Evolutionary conservation across 2,888 invertebrate species (phyloP).

Genomic region (Cantharis rustica): DNA sequence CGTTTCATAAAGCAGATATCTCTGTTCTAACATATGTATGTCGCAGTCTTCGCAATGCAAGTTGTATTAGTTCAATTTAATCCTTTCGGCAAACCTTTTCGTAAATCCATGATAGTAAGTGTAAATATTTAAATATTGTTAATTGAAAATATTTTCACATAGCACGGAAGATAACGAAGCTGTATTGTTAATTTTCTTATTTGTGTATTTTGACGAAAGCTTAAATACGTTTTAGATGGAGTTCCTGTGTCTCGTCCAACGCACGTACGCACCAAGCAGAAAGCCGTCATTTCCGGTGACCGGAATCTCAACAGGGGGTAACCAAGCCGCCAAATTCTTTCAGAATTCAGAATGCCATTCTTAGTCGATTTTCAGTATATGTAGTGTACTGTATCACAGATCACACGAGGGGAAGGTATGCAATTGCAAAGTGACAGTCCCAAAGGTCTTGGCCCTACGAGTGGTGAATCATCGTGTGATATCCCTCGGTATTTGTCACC

Average conservation of each 20-base stretch:
- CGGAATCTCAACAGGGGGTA: conserved; percentile 34
- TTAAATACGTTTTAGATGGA: conserved; percentile 21
- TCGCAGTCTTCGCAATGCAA: not conserved
- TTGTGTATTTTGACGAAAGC: conserved; percentile 11
- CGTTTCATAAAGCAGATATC: conserved; percentile 30
- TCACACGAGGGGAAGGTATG: conserved; percentile 26
- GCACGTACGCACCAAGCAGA: conserved; percentile 41
- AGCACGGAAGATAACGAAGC: not conserved
- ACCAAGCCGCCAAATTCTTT: conserved; percentile 34
- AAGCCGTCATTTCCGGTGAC: conserved; percentile 40
- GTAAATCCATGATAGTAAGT: not conserved
- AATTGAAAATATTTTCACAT: not conserved
- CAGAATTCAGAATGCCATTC: conserved; percentile 25
- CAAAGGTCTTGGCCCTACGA: conserved; percentile 34
- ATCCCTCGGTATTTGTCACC: conserved; percentile 31
- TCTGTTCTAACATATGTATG: conserved; percentile 5
- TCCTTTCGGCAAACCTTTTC: not conserved
- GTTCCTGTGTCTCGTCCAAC: conserved; percentile 36
- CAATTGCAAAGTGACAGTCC: conserved; percentile 33
- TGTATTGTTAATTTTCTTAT: not conserved
- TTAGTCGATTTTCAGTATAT: conserved; percentile 19
- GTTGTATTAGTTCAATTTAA: not conserved
- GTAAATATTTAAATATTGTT: not conserved
- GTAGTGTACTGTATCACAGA: conserved; percentile 17
- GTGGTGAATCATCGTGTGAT: conserved; percentile 34